These are phyloP conservation scores for Thunnus albacares DNA, from an alignment of 2,797 vertebrate species.

Conservation along the genomic window DNA sequence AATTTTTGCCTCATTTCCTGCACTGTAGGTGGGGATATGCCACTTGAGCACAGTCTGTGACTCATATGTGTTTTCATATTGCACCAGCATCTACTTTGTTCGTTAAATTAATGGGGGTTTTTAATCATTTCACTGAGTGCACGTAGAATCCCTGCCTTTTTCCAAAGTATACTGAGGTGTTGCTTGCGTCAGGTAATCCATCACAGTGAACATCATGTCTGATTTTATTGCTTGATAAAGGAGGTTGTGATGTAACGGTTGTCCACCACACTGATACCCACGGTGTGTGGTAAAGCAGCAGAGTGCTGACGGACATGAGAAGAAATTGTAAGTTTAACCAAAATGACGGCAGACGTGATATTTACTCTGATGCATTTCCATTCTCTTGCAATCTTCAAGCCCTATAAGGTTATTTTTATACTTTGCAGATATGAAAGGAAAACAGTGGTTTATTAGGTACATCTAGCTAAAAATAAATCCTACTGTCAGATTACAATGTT, in stretches of 20 bases:
- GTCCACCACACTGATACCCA: too few relatives aligned
- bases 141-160: too few relatives aligned
- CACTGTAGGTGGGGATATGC: slow-evolving; percentile 30
- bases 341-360: too few relatives aligned
- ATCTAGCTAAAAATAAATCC: not conserved
- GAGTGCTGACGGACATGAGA: too few relatives aligned
- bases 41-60: not conserved
- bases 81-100: not conserved
- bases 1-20: slow-evolving; percentile 24
- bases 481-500: not conserved
- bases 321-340: too few relatives aligned
- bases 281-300: not conserved
- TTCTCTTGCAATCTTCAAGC: too few relatives aligned
- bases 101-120: not conserved
- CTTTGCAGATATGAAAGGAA: too few relatives aligned
- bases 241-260: too few relatives aligned
- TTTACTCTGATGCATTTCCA: too few relatives aligned
- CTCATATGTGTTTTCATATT: not conserved
- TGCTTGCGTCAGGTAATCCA: not conserved
- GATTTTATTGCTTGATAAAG: not conserved
- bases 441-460: not conserved
- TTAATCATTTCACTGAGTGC: not conserved
- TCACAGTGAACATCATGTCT: not conserved
- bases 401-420: too few relatives aligned
- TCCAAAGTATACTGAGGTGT: not conserved